These are phyloP conservation scores for Lottia gigantea DNA, from an alignment of 2,888 invertebrate species.

Conservation along the genomic window DNA sequence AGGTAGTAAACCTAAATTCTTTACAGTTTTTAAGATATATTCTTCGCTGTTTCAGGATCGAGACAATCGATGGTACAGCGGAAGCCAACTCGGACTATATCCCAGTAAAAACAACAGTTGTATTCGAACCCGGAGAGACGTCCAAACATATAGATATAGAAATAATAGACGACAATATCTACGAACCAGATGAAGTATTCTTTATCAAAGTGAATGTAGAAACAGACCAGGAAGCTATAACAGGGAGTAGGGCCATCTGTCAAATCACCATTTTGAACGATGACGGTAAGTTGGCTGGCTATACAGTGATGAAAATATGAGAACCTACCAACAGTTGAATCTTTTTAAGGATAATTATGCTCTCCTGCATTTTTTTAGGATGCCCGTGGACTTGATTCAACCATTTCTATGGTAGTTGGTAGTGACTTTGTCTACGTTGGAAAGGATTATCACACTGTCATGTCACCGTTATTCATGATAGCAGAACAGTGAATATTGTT, in stretches of 20 bases:
- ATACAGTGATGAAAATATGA: no score
- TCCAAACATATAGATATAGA: conserved; percentile 70
- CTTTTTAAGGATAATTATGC: no score
- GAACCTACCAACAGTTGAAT: no score
- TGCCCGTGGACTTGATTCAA: no score
- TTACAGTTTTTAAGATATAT: neutral
- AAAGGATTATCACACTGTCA: no score
- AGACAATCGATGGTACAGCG: conserved; percentile 74
- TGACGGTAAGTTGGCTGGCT: conserved; percentile 72
- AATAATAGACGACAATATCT: conserved; percentile 73
- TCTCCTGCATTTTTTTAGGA: no score
- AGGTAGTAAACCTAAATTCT: neutral
- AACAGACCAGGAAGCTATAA: conserved; percentile 61
- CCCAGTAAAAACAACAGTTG: conserved; percentile 70
- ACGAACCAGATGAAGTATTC: conserved; percentile 75
- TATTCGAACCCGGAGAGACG: conserved; percentile 71
- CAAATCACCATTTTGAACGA: conserved; percentile 74
- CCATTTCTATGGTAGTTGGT: no score
- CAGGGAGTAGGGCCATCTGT: conserved; percentile 72
- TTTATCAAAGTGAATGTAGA: conserved; percentile 71
- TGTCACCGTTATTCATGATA: neutral
- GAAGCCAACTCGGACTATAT: conserved; percentile 72
- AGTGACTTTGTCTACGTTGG: no score
- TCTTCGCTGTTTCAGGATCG: conserved; percentile 68
- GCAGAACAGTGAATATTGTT: no score